phyloP scores from a whole-genome alignment of 1,140 invertebrate species.

The Tetramorium simillimum region DNA sequence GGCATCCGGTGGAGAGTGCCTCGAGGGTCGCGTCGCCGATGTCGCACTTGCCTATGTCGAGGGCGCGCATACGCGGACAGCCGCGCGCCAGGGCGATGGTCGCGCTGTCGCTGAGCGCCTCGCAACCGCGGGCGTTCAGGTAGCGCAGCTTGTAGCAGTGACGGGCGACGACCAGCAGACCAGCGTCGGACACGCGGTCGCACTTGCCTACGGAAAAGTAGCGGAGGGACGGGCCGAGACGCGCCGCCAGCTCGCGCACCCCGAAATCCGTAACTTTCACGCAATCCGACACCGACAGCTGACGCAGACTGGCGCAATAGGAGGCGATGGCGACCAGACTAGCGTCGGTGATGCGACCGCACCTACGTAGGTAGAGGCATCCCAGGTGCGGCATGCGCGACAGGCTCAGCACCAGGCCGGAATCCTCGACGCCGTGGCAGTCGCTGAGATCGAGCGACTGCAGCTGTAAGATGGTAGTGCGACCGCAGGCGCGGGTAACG shows the following conservation, averaged over 20 bases:
- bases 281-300: constrained; percentile 96
- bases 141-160: constrained; percentile 96
- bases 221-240: constrained; percentile 92
- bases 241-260: constrained; percentile 93
- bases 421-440: constrained; percentile 93
- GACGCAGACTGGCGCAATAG: constrained; percentile 93
- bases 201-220: constrained; percentile 97
- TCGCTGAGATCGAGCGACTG: constrained; percentile 94
- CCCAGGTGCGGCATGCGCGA: constrained; percentile 94
- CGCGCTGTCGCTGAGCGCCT: constrained; percentile 95
- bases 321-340: constrained; percentile 93
- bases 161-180: constrained; percentile 93
- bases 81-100: constrained; percentile 93
- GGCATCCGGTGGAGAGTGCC: constrained; percentile 94
- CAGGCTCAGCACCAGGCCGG: constrained; percentile 92
- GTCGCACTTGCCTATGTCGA: constrained; percentile 97
- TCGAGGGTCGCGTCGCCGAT: constrained; percentile 94
- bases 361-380: constrained; percentile 95
- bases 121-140: constrained; percentile 95
- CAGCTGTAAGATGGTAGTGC: constrained; percentile 87
- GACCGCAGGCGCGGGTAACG: constrained; percentile 88
- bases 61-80: constrained; percentile 92
- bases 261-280: constrained; percentile 95
- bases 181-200: constrained; percentile 93
- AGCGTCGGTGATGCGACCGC: constrained; percentile 93